Evolutionary conservation across 2,797 vertebrate species (phyloP), one percentile per base, ranked within the genome.

Genomic region (Ispidina lecontei): DNA sequence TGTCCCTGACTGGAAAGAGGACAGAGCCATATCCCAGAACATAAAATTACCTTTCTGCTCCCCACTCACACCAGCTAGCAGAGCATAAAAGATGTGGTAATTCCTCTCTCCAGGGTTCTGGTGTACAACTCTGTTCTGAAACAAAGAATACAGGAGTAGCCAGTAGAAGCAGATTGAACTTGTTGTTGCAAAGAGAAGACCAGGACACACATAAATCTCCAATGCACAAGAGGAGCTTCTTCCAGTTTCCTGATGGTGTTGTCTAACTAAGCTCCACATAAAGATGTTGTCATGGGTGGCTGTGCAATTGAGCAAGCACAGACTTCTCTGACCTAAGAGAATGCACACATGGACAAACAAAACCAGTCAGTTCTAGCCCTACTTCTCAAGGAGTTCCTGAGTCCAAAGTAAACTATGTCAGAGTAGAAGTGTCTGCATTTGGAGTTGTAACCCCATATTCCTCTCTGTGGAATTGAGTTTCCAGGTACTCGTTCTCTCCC

Each of bases 31-130:
- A 75, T 16, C 25, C 17, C 70, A 79, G 19, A 63, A 95, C 87
- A 91, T 33, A 5, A 64, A 84, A 84, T 98, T 95, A 99, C 99
- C 98, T 98, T 97, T 98, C 92, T 98, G 97, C 60, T 98, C 97
- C 83, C 85, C 90, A 4, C 97, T 98, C 29, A 98, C 96, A 46
- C 98, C 98, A 20, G 98, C 98, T 72, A 99, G 97, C 76, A 99
- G 95, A 6, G 98, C 98, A 22, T 99, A 99, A 96, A 99, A 99
- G 92, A 99, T 98, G 95, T 99, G 99, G 94, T 98, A 99, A 96
- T 99, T 99, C 95, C 98, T 98, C 96, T 99, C 99, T 29, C 98
- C 98, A 0, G 98, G 99, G 91, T 98, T 99, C 95, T 99, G 99
- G 69, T 98, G 98, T 44, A 98, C 98, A 71, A 99, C 98, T 11